Percentiles rank a stretch among this genome's conserved stretches.
phyloP scores from a whole-genome alignment of 2,797 vertebrate species.

The Parauchenoglanis ngamensis region DNA sequence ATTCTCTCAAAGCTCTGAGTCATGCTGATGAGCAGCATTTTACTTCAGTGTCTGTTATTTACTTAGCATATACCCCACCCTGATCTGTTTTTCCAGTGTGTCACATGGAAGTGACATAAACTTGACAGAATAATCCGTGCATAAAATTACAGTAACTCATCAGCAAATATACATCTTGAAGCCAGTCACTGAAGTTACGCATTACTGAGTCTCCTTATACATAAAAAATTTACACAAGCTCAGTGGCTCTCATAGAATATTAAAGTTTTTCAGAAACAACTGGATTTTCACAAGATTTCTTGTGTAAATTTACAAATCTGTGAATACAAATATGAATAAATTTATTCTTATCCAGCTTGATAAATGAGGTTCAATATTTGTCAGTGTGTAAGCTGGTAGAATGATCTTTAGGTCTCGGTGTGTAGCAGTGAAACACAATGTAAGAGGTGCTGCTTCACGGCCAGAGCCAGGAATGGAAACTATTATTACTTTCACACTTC shows the following conservation, averaged over 20 bases:
- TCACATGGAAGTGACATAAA: not conserved
- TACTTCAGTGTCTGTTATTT: not conserved
- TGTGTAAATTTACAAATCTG: not conserved
- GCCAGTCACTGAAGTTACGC: not conserved
- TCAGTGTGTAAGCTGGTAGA: not conserved
- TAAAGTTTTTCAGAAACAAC: not conserved
- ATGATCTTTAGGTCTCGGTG: not conserved
- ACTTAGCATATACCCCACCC: not conserved
- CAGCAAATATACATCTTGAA: not conserved
- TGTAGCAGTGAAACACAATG: not conserved
- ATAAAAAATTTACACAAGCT: not conserved
- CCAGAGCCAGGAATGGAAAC: slow-evolving; percentile 27
- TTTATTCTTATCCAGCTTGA: not conserved
- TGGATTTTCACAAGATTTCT: not conserved
- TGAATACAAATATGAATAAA: not conserved
- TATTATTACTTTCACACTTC: slow-evolving; percentile 54
- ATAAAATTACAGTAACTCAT: not conserved
- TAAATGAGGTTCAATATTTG: slow-evolving; percentile 1
- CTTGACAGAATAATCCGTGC: not conserved
- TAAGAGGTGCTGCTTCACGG: slow-evolving; percentile 22
- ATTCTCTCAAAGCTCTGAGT: not conserved
- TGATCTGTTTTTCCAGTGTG: not conserved
- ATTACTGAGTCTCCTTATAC: not conserved
- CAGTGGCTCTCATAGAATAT: not conserved
- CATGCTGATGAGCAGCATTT: not conserved